These are phyloP conservation scores for Lathamus discolor DNA, from an alignment of 2,113 vertebrate species.

Conservation along the genomic window DNA sequence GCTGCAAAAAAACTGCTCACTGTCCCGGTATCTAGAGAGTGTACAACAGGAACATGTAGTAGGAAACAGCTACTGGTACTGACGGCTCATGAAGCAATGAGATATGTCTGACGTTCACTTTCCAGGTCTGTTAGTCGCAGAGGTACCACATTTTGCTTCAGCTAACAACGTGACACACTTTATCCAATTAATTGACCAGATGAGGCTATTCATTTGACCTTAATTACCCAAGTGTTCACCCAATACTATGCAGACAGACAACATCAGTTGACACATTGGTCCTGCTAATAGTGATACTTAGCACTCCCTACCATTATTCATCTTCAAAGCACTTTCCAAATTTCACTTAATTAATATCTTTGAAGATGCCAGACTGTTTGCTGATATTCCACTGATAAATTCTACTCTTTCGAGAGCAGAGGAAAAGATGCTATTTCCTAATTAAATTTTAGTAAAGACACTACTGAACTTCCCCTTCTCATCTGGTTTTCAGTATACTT, in stretches of 20 bases:
- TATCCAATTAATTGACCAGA: constrained; percentile 42
- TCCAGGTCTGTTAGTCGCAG: not conserved
- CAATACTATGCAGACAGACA: constrained; percentile 61
- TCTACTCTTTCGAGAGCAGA: constrained; percentile 55
- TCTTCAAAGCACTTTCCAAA: constrained; percentile 74
- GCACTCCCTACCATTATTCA: constrained; percentile 60
- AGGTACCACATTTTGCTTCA: constrained; percentile 28
- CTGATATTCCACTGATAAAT: constrained; percentile 66
- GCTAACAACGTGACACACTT: constrained; percentile 2
- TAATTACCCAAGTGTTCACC: constrained; percentile 66
- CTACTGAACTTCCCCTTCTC: constrained; percentile 35
- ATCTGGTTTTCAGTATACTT: constrained; percentile 44
- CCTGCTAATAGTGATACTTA: constrained; percentile 62
- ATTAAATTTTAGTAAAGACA: constrained; percentile 45
- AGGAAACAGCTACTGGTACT: not conserved
- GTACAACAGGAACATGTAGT: not conserved
- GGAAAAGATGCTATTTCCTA: constrained; percentile 56
- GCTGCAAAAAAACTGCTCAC: not conserved
- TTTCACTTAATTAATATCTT: constrained; percentile 72
- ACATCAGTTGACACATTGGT: constrained; percentile 55
- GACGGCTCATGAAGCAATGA: not conserved
- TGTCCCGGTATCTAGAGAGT: not conserved
- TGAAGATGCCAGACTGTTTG: constrained; percentile 67
- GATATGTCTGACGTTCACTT: constrained; percentile 1
- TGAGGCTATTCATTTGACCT: constrained; percentile 37